Percentiles rank a stretch among this genome's conserved stretches.
phyloP scores from a whole-genome alignment of 1,140 invertebrate species.

The Hormaphis cornu region DNA sequence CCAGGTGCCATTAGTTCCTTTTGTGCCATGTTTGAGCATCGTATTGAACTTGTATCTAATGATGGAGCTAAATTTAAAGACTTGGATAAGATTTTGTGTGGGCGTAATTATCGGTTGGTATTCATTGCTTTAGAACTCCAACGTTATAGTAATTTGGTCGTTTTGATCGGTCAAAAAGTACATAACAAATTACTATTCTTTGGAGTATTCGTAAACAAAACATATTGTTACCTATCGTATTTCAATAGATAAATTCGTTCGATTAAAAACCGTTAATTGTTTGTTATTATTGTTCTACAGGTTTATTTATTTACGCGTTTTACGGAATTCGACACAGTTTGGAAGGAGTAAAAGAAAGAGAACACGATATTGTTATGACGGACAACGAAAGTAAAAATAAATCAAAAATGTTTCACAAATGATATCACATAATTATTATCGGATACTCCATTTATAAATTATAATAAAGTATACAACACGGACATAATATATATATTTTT shows the following conservation, averaged over 20 bases:
- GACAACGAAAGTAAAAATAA: neutral
- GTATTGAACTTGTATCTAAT: slow-evolving; percentile 62
- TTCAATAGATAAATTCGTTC: too few species aligned
- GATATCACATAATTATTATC: too few species aligned
- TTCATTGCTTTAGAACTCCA: neutral
- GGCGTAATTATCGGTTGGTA: slow-evolving; percentile 49
- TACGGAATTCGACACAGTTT: neutral
- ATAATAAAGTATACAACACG: too few species aligned
- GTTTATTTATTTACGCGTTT: slow-evolving; percentile 1
- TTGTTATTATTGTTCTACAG: neutral
- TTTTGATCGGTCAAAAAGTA: neutral
- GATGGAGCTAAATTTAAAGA: slow-evolving; percentile 52
- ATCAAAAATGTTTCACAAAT: neutral
- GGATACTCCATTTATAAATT: too few species aligned
- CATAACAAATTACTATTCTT: neutral
- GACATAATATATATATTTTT: too few species aligned
- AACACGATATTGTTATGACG: neutral
- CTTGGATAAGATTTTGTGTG: slow-evolving; percentile 56
- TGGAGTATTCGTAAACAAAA: neutral
- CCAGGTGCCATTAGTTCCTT: slow-evolving; percentile 56
- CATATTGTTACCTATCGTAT: too few species aligned
- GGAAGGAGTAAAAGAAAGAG: neutral
- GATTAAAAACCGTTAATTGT: neutral
- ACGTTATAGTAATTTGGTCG: neutral
- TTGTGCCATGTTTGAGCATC: slow-evolving; percentile 57